These are phyloP conservation scores for Prosapia bicincta DNA, from an alignment of 2,888 invertebrate species.

Conservation along the genomic window DNA sequence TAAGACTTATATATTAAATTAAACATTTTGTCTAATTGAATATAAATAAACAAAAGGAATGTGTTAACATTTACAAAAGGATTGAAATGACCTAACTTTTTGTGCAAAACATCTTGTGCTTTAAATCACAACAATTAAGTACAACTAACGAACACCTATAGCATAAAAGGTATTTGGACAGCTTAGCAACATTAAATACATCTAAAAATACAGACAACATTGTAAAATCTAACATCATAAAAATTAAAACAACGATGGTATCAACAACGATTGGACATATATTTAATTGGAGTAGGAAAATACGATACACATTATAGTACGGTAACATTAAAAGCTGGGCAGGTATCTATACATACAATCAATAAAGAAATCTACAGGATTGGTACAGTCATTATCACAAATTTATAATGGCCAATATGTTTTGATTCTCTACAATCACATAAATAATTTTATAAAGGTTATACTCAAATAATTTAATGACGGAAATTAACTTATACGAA, in stretches of 20 bases:
- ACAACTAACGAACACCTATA: neutral
- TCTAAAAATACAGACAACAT: constrained; percentile 23
- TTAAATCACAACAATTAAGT: neutral
- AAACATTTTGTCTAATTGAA: neutral
- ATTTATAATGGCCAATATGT: neutral
- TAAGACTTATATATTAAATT: neutral
- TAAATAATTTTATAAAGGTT: no score
- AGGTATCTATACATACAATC: neutral
- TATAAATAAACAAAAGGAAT: neutral
- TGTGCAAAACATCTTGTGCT: neutral
- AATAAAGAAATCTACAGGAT: neutral
- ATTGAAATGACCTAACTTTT: neutral
- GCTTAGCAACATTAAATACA: constrained; percentile 11
- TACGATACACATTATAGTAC: neutral
- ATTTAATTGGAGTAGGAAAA: neutral
- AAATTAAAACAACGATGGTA: constrained; percentile 13
- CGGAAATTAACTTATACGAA: no score
- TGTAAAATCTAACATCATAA: constrained; percentile 20
- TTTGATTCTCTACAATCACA: neutral
- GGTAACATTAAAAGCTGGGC: neutral
- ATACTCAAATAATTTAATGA: no score
- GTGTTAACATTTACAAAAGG: neutral
- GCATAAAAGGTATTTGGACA: neutral
- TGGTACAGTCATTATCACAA: neutral
- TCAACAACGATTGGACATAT: constrained; percentile 3